Evolutionary conservation across 2,113 vertebrate genomes (phyloP).

Genomic region (Struthidea cinerea): DNA sequence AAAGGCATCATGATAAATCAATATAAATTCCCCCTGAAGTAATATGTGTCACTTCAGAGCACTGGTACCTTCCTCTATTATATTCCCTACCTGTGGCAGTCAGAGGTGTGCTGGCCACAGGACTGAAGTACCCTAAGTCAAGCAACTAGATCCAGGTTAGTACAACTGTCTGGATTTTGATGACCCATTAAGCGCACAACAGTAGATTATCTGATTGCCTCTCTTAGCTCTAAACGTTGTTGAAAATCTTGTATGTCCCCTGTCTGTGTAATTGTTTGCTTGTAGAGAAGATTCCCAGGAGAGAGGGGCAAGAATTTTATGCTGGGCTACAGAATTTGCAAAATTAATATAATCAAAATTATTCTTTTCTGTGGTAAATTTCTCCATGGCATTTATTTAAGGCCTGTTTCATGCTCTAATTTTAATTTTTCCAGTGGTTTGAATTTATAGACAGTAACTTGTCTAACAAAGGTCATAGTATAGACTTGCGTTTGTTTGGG

Average conservation of each 20-base stretch:
- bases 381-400: neutral
- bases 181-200: no score
- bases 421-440: neutral
- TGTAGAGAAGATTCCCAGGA: neutral
- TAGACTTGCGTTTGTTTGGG: neutral
- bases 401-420: neutral
- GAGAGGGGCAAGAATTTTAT: neutral
- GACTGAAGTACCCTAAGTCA: neutral
- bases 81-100: neutral
- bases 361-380: neutral
- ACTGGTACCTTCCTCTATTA: neutral
- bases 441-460: neutral
- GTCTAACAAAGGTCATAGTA: neutral
- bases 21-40: neutral
- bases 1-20: no score
- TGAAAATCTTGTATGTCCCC: neutral
- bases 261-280: neutral
- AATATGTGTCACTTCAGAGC: neutral
- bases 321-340: neutral
- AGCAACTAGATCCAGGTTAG: no score
- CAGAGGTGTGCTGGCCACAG: neutral
- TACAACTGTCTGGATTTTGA: neutral
- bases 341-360: neutral
- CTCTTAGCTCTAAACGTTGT: neutral
- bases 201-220: neutral